Evolutionary conservation across 2,113 vertebrate species (phyloP), one percentile per base, ranked within the genome.

Genomic region (Hippocampus mohnikei): DNA sequence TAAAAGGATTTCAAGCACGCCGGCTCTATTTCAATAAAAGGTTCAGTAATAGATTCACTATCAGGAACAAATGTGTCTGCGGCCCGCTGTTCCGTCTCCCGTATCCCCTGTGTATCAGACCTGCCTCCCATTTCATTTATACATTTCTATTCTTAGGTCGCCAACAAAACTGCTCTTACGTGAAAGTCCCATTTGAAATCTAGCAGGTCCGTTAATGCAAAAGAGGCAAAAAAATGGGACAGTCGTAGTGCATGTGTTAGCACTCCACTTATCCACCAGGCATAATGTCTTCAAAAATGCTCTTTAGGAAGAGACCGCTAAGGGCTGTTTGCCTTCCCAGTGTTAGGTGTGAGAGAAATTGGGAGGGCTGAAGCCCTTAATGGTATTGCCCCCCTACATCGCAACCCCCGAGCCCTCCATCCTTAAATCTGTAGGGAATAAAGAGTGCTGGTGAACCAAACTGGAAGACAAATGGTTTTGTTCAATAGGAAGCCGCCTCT

Each of bases 381-480:
- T 88, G 75, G 76, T 55, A 76, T 79, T 75, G 73, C 73, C 73
- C 79, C 79, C 75, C 79, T 66, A 69, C 72, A 52, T 46, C 13
- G 53, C 46, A 37, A 62, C 56, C 66, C 66, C 69, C 29, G 12
- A 69, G 72, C 72, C 79, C 76, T 78, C 84, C 81, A 82, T 87
- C 84, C 87, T 81, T 88, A 89, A 91, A 88, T 89, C 90, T 90
- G 83, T 80, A 48, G 88, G 89, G 90, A 89, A 89, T 89, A 89
- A 88, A 90, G 85, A 84, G 81, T 78, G 84, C 85, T 83, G 83
- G 88, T 90, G 88, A 88, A 90, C 88, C 88, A 89, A 90, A 91
- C 89, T 88, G 82, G 87, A 88, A 89, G 89, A 92, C 84, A 90
- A 90, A 91, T 90, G 87, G 87, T 91, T 91, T 89, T 84, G 87